Evolutionary conservation across 2,113 vertebrate genomes (phyloP), one percentile per base, ranked within the genome.

Genomic region (Pycnonotus jocosus): DNA sequence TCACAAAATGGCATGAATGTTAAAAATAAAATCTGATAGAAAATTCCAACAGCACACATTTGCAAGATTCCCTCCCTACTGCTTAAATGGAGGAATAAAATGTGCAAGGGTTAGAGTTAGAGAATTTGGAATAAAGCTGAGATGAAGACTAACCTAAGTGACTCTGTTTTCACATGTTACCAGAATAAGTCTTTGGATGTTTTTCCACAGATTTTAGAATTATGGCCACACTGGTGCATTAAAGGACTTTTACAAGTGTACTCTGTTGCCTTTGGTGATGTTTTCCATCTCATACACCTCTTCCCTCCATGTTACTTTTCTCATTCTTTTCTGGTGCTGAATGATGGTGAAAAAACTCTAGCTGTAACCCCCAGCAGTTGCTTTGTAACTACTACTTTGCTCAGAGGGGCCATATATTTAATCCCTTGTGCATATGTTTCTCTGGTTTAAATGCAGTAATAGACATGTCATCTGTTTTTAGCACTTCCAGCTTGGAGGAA

Each of bases 401-500:
- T 83, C 40, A 90, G 82, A 83, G 20, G 38, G 53, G 56, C 57
- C 87, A 84, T 54, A 88, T 62, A 81, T 93, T 95, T 95, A 93
- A 92, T 45, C 95, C 65, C 69, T 90, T 24, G 28, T 77, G 37
- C 27, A 45, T 64, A 68, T 35, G 7, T 90, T 70, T 86, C 90
- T 66, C 50, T 62, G 69, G 65, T 95, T 94, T 85, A 92, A 96
- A 91, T 81, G 72, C 19, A 78, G 44, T 82, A 92, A 91, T 84
- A 95, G 86, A 92, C 10, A 44, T 56, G 53, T 86, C 15, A 95
- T 69, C 60, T 69, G 9, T 18, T 87, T 57, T 81, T 72, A 96
- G 68, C 45, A 80, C 50, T 81, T 90, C 60, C 72, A 95, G 54
- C 62, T 96, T 93, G 62, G 68, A 93, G 54, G 93, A 97, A 96